Conservation (phyloP, 2,113 vertebrate genomes). For the Romanogobio albipinnatus region DNA sequence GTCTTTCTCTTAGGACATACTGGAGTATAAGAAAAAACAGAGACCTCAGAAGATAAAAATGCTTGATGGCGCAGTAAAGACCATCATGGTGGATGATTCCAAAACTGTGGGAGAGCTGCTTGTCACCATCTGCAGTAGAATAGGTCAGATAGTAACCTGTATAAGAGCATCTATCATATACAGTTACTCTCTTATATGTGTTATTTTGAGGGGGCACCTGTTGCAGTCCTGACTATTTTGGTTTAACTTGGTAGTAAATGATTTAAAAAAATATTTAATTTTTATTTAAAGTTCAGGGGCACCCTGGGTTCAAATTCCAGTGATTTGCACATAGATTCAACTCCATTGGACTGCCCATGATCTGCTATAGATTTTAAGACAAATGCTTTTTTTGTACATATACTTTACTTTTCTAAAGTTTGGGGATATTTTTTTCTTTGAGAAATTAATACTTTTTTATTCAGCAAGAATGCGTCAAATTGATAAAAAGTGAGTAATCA, state of each 20-base stretch:
- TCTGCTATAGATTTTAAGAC: background rate
- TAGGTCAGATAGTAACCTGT: constrained; percentile 75
- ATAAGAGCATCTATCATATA: background rate
- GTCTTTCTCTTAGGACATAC: constrained; percentile 81
- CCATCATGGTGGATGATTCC: constrained; percentile 97
- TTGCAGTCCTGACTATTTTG: background rate
- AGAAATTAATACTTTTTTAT: background rate
- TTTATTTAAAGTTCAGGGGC: background rate
- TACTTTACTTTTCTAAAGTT: background rate
- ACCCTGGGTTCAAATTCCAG: background rate
- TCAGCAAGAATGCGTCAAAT: background rate
- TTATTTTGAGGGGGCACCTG: background rate
- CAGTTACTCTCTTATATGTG: background rate
- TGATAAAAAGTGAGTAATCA: background rate
- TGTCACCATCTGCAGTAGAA: constrained; percentile 96
- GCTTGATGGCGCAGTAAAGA: constrained; percentile 95
- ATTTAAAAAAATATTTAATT: background rate
- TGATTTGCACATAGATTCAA: background rate
- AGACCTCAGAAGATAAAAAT: constrained; percentile 96
- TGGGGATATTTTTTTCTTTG: background rate
- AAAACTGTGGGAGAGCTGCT: constrained; percentile 96
- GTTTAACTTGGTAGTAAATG: background rate
- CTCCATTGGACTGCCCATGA: background rate
- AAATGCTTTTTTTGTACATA: background rate
- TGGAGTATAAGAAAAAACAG: constrained; percentile 98